Conservation (phyloP, 2,113 vertebrate species). For the Triplophysa dalaica region DNA sequence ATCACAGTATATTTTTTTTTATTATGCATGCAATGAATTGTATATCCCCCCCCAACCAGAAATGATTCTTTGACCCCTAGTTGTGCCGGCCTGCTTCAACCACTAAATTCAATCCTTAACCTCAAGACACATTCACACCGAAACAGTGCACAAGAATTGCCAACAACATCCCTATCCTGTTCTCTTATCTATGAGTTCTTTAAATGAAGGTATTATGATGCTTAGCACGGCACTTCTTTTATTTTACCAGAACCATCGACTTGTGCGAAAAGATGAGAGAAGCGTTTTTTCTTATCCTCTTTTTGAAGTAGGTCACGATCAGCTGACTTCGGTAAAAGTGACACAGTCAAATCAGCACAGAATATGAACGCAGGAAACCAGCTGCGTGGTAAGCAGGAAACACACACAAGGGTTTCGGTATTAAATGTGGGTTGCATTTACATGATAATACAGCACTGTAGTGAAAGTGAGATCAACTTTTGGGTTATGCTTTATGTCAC, state of each 20-base stretch:
- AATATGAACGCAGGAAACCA: slow-evolving; percentile 29
- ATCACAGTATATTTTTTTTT: too few species aligned
- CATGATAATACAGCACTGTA: background rate
- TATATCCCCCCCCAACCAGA: too few species aligned
- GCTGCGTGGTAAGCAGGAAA: slow-evolving; percentile 1
- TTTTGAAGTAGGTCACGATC: slow-evolving; percentile 35
- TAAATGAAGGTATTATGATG: background rate
- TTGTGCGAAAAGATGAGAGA: slow-evolving; percentile 11
- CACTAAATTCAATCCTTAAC: slow-evolving; percentile 7
- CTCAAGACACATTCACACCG: background rate
- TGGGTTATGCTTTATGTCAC: background rate
- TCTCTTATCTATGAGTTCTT: background rate
- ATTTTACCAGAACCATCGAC: slow-evolving; percentile 21
- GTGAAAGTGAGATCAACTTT: background rate
- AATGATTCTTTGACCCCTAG: too few species aligned
- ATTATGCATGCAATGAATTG: too few species aligned
- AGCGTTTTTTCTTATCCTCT: slow-evolving; percentile 12
- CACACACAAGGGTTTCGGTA: slow-evolving; percentile 3
- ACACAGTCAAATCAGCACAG: slow-evolving; percentile 13
- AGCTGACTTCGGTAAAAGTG: slow-evolving; percentile 27
- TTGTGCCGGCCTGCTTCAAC: background rate
- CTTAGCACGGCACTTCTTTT: background rate
- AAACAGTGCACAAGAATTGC: slow-evolving; percentile 2
- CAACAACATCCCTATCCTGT: background rate
- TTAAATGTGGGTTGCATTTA: background rate